These are phyloP conservation scores for Columba guinea DNA, from an alignment of 2,797 vertebrate species.

Conservation along the genomic window DNA sequence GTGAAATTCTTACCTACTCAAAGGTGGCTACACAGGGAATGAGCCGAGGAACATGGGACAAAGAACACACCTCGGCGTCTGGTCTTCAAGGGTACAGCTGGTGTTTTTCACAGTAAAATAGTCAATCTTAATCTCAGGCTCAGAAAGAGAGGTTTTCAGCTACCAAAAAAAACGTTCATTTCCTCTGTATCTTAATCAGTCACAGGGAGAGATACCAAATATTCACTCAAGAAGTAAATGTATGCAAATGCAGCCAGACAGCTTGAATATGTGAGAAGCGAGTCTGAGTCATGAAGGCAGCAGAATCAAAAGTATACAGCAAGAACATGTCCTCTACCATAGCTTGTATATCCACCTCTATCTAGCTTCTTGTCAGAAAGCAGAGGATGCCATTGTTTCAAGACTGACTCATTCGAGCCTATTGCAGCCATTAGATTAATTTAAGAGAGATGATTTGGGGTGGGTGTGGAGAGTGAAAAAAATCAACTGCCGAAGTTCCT, in stretches of 20 bases:
- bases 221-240: constrained; percentile 34
- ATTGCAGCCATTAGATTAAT: neutral
- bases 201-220: neutral
- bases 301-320: constrained; percentile 2
- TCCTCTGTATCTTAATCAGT: constrained; percentile 5
- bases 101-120: neutral
- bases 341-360: neutral
- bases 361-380: constrained; percentile 7
- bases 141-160: neutral
- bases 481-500: neutral
- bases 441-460: neutral
- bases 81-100: neutral
- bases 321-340: constrained; percentile 5
- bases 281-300: constrained; percentile 53
- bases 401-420: neutral
- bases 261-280: neutral
- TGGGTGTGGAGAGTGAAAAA: neutral
- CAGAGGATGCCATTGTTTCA: constrained; percentile 5
- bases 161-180: neutral
- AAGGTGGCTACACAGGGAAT: neutral
- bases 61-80: neutral
- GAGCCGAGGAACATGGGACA: neutral
- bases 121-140: neutral
- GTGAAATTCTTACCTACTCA: neutral
- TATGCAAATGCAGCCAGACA: constrained; percentile 52